These are phyloP conservation scores for Hylaea fasciaria DNA, from an alignment of 2,888 invertebrate genomes.

Conservation along the genomic window DNA sequence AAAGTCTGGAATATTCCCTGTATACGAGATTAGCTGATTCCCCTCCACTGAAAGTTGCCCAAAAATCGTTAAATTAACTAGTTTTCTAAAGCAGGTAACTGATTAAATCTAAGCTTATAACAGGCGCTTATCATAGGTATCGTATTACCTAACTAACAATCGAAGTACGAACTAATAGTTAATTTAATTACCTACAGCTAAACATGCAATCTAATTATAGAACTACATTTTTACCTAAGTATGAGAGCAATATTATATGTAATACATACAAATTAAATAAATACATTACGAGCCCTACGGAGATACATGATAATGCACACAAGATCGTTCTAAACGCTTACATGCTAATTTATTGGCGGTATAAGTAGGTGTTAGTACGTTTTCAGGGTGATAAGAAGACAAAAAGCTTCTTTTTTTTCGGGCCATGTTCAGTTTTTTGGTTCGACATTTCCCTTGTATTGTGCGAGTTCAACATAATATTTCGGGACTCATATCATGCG, in stretches of 20 bases:
- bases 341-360: too few species aligned
- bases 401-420: too few species aligned
- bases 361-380: too few species aligned
- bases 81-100: constrained; percentile 17
- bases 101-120: constrained; percentile 8
- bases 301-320: constrained; percentile 1
- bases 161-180: background rate
- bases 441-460: too few species aligned
- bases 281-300: background rate
- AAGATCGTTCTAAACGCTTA: too few species aligned
- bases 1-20: constrained; percentile 83
- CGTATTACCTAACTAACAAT: constrained; percentile 2
- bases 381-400: too few species aligned
- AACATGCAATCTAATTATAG: constrained; percentile 7
- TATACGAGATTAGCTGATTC: constrained; percentile 84
- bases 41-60: constrained; percentile 78
- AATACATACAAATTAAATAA: background rate
- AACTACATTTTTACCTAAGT: constrained; percentile 3
- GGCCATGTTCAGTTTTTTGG: too few species aligned
- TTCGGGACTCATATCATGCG: background rate
- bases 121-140: background rate
- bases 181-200: background rate
- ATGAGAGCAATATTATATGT: constrained; percentile 13
- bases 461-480: too few species aligned
- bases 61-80: constrained; percentile 41